Percentiles rank a stretch among this genome's conserved stretches.
These are phyloP conservation scores for Brevipalpus yothersi DNA, from an alignment of 1,140 invertebrate species.

Conservation along the genomic window DNA sequence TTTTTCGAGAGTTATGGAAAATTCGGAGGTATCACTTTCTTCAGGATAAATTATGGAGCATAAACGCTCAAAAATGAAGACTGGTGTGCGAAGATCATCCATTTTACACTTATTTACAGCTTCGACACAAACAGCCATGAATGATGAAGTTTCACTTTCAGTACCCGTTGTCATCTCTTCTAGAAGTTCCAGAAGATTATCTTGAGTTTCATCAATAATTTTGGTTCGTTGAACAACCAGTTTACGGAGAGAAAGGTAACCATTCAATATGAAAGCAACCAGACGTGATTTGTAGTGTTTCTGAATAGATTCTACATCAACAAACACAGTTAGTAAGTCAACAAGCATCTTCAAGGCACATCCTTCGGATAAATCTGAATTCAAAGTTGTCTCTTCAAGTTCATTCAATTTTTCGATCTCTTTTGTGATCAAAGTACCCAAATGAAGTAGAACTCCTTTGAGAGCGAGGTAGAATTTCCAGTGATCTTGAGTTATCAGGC, in stretches of 20 bases:
- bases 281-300: conserved; percentile 67
- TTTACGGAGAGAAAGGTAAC: conserved; percentile 66
- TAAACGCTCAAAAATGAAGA: conserved; percentile 79
- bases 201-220: conserved; percentile 85
- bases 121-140: conserved; percentile 90
- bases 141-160: conserved; percentile 80
- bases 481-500: conserved; percentile 43
- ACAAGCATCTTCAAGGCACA: conserved; percentile 63
- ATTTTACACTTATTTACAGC: conserved; percentile 76
- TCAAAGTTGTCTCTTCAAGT: conserved; percentile 67
- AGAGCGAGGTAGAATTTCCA: conserved; percentile 55
- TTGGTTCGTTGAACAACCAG: conserved; percentile 81
- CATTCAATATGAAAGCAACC: conserved; percentile 67
- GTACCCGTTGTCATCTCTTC: conserved; percentile 92
- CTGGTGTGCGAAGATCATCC: conserved; percentile 78
- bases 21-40: conserved; percentile 86
- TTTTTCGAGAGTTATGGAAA: conserved; percentile 85
- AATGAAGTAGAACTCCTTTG: conserved; percentile 47
- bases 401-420: conserved; percentile 64
- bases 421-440: conserved; percentile 57
- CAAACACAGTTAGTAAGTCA: conserved; percentile 53
- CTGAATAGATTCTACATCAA: conserved; percentile 37
- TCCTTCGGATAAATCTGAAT: conserved; percentile 75
- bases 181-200: conserved; percentile 70
- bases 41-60: conserved; percentile 95